phyloP scores from a whole-genome alignment of 1,140 invertebrate genomes.

The Palaemon carinicauda region DNA sequence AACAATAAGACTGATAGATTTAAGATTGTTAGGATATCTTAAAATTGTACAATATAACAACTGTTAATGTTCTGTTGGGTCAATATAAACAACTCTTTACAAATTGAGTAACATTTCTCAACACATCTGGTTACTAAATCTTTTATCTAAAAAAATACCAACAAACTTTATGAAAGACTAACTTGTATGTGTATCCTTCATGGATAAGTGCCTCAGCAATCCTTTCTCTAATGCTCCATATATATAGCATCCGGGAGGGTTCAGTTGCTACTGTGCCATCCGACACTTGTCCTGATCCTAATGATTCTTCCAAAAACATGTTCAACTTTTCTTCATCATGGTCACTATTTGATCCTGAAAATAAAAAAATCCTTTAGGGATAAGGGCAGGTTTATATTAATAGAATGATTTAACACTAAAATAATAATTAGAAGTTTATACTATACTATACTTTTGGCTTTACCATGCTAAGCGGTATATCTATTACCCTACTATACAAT shows the following conservation, averaged over 20 bases:
- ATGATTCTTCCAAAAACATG: slow-evolving; percentile 77
- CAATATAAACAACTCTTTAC: no score
- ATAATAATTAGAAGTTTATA: slow-evolving; percentile 16
- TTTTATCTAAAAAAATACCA: no score
- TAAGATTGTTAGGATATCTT: no score
- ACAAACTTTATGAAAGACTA: not conserved
- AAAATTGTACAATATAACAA: no score
- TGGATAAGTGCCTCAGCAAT: slow-evolving; percentile 81
- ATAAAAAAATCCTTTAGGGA: no score
- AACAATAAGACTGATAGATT: no score
- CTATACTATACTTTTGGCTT: no score
- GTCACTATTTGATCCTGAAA: slow-evolving; percentile 54
- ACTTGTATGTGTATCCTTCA: slow-evolving; percentile 91
- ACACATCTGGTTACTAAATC: no score
- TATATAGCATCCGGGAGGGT: slow-evolving; percentile 69
- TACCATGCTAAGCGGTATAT: no score
- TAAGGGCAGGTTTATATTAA: not conserved
- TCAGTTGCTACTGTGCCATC: slow-evolving; percentile 88
- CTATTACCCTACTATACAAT: no score
- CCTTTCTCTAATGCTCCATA: slow-evolving; percentile 87
- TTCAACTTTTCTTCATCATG: slow-evolving; percentile 91
- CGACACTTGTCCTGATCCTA: slow-evolving; percentile 75
- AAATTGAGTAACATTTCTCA: no score
- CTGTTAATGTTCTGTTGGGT: no score
- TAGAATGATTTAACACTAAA: not conserved